Evolutionary conservation across 2,888 invertebrate genomes (phyloP), one percentile per base, ranked within the genome.

Genomic region (Sthenelais limicola): DNA sequence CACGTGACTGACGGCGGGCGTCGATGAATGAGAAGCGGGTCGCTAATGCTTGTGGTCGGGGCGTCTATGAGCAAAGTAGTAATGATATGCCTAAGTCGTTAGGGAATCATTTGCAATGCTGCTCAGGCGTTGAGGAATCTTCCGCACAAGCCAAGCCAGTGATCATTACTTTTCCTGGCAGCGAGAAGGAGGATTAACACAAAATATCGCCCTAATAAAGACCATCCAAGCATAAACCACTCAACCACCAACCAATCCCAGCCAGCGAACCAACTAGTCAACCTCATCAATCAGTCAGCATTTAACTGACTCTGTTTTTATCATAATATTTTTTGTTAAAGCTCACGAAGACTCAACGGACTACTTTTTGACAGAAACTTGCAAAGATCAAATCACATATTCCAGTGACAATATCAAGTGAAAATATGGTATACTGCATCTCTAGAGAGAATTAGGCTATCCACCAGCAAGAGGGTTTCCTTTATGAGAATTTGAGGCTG

Each of bases 51-150:
- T 28, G 24, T n/a, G 38, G 24, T 24, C 35, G 15, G 35, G 7
- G 38, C 62, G 38, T 2, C 38, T 38, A 28, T 26, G 35, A 35
- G 7, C 21, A 43, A 35, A 43, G 38, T 62, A 62, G 43, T 62
- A 62, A 62, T 43, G 62, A 62, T 62, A 62, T 62, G 62, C 38
- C 38, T 38, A 62, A 62, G 62, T 38, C 62, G 62, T 62, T 62
- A 62, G 43, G 43, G 62, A 62, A 62, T 62, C n/a, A 62, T 62
- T 62, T 28, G 24, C 38, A 35, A 38, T 28, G 24, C 62, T 43
- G 38, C 38, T 28, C 62, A 62, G n/a, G 62, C 38, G 62, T 26
- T 3, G 7, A 4, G 38, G 54, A 12, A 7, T 32, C 28, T 12
- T 9, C 38, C 7, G n/a, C 26, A 38, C 9, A 15, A 24, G 24